phyloP scores from a whole-genome alignment of 92 coral and sea anemone genomes.

The Pocillopora grandis region DNA sequence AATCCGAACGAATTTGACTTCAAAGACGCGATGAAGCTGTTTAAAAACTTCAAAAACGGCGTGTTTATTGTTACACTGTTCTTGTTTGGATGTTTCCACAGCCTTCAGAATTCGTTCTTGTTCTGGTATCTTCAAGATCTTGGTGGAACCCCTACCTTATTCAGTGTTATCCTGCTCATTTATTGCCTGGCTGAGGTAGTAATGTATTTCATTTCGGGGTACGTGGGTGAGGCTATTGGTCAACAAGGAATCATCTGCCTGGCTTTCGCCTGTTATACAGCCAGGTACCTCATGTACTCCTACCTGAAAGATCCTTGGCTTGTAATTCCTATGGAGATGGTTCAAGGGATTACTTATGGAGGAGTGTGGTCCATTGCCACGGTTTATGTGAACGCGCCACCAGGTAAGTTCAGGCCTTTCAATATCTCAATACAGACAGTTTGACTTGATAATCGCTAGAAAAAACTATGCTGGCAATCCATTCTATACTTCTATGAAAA shows the following conservation, averaged over 20 bases:
- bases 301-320: slow-evolving; percentile 76
- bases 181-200: slow-evolving; percentile 81
- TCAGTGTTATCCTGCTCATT: slow-evolving; percentile 67
- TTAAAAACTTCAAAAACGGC: slow-evolving; percentile 66
- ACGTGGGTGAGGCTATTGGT: slow-evolving; percentile 66
- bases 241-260: slow-evolving; percentile 74
- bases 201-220: slow-evolving; percentile 62
- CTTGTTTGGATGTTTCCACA: slow-evolving; percentile 71
- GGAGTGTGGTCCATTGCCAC: slow-evolving; percentile 88
- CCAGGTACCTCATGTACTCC: slow-evolving; percentile 83
- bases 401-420: slow-evolving; percentile 41
- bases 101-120: slow-evolving; percentile 75
- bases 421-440: background rate
- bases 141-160: slow-evolving; percentile 81
- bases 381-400: slow-evolving; percentile 71
- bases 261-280: slow-evolving; percentile 85
- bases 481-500: no score
- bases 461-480: background rate
- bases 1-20: slow-evolving; percentile 36
- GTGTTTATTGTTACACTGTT: slow-evolving; percentile 76
- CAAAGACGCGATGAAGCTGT: slow-evolving; percentile 65
- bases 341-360: slow-evolving; percentile 84
- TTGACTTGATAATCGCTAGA: background rate
- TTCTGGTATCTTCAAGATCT: slow-evolving; percentile 88
- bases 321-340: slow-evolving; percentile 82